Evolutionary conservation across 2,113 vertebrate genomes (phyloP), one percentile per base, ranked within the genome.

Genomic region (Proteles cristata): DNA sequence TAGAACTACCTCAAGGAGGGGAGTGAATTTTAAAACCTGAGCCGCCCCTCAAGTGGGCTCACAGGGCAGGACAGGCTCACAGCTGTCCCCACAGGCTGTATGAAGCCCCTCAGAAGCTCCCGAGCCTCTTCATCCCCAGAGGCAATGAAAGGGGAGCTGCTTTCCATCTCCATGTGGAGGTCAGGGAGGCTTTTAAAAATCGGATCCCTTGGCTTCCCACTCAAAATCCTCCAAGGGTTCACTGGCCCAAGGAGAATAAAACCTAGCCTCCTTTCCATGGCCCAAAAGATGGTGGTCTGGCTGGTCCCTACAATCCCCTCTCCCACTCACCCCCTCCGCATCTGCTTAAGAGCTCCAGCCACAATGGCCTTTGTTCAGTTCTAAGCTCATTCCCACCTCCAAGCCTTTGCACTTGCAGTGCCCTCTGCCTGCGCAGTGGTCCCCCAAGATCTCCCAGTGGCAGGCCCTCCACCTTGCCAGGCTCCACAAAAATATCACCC

Each of bases 351-450:
- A 35, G 43, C 77, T 81, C 43, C 68, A 63, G 95, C 65, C 81
- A 98, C 97, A 81, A 48, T 81, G 55, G 97, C 84, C 96, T 98
- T 98, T 97, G 97, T 97, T 96, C 87, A 53, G 35, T 2, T 80
- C 80, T 19, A 7, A 85, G 63, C 85, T 66, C 58, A 19, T 48
- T 58, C 53, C 65, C 86, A 93, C 74, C 53, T 88, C 69, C 14
- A 31, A 71, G 90, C 16, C 69, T 83, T 35, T 28, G 66, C 85
- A 61, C 69, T 48, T 0, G 9, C 31, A 12, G 71, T 4, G 58
- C 23, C 65, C 71, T 87, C 83, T 0, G 68, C 80, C 53, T 33
- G 48, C 39, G 28, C 39, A 45, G 65, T 6, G 2, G 11, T 21
- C 79, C 31, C 53, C 43, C 77, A 4, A 48, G 39, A 35, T 33